Evolutionary conservation across 1,140 invertebrate genomes (phyloP).

Genomic region (Ceratina japonica): DNA sequence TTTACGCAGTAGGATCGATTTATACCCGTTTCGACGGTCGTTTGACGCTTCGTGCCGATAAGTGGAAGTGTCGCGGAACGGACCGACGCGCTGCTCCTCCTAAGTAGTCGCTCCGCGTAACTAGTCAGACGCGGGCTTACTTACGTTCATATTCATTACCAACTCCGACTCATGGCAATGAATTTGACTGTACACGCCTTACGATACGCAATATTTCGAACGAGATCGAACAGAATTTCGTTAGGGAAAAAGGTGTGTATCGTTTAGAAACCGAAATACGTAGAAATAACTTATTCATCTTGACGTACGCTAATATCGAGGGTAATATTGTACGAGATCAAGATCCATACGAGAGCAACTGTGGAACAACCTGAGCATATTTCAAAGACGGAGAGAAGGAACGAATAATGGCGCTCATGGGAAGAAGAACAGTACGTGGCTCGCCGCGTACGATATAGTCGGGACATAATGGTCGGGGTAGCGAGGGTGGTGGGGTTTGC

Average conservation of each 20-base stretch:
- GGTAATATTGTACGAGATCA: background rate
- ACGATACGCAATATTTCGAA: too few species aligned
- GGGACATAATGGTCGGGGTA: constrained; percentile 60
- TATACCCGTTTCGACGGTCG: background rate
- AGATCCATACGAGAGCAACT: constrained; percentile 20
- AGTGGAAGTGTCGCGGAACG: background rate
- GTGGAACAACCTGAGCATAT: constrained; percentile 46
- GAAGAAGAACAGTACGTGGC: constrained; percentile 61
- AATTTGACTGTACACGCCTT: too few species aligned
- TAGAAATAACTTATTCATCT: background rate
- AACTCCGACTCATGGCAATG: too few species aligned
- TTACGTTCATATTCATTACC: background rate
- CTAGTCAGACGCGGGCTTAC: background rate
- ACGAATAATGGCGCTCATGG: constrained; percentile 62
- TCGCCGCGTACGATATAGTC: constrained; percentile 59
- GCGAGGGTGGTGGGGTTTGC: constrained; percentile 26
- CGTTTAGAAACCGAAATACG: background rate
- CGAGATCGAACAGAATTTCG: background rate
- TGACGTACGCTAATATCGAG: background rate
- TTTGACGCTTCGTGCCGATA: too few species aligned
- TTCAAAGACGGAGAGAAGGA: constrained; percentile 60
- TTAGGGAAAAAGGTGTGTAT: background rate
- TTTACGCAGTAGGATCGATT: too few species aligned
- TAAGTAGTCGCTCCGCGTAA: constrained; percentile 6
- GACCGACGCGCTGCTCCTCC: too few species aligned